A percentile compares a stretch with the other conserved stretches of the same genome.
Conservation (phyloP, 2,797 vertebrate genomes). For the Gambelia wislizenii region DNA sequence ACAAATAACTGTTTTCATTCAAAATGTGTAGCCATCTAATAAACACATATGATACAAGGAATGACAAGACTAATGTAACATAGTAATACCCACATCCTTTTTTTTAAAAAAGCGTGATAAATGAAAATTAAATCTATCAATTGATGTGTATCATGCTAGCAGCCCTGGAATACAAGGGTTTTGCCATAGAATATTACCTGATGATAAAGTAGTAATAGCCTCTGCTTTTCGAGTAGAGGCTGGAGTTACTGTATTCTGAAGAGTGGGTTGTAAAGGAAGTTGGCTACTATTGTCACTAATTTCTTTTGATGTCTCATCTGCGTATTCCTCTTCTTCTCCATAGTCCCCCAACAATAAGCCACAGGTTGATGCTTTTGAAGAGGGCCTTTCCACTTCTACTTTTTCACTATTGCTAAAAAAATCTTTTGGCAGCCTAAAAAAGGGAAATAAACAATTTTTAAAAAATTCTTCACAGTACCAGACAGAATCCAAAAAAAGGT, state of each 20-base stretch:
- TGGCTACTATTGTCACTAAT: constrained; percentile 35
- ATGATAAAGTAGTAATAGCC: constrained; percentile 65
- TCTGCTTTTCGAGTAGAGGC: constrained; percentile 64
- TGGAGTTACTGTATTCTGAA: constrained; percentile 66
- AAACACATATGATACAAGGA: not conserved
- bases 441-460: constrained; percentile 15
- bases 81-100: not conserved
- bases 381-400: constrained; percentile 34
- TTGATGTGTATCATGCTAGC: not conserved
- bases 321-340: constrained; percentile 72
- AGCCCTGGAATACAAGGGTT: not conserved
- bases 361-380: constrained; percentile 71
- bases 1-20: not conserved
- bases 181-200: constrained; percentile 60
- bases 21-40: not conserved
- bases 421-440: constrained; percentile 74
- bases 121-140: not conserved
- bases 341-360: constrained; percentile 85
- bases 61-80: not conserved
- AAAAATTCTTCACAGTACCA: not conserved
- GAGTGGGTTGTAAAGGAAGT: constrained; percentile 27
- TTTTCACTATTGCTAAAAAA: constrained; percentile 74
- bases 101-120: not conserved
- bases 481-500: not conserved
- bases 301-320: constrained; percentile 67